phyloP scores from a whole-genome alignment of 2,888 invertebrate species.

The Andrena hattorfiana region DNA sequence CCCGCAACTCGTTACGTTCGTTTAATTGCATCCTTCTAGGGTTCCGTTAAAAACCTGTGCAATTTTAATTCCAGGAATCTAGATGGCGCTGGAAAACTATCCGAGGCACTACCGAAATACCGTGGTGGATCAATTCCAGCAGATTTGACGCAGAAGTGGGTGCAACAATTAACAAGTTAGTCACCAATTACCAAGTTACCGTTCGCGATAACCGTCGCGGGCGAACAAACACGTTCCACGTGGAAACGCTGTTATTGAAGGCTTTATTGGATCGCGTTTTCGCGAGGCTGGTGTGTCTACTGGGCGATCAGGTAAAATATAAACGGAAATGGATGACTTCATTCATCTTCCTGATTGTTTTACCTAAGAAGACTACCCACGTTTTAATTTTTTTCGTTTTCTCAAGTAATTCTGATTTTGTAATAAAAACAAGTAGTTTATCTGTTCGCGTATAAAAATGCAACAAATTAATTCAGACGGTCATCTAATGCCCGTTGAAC shows the following conservation, averaged over 20 bases:
- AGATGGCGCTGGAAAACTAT: neutral
- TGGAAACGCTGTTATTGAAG: neutral
- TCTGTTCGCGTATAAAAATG: too few relatives aligned
- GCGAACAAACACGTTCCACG: conserved; percentile 30
- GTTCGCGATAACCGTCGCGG: conserved; percentile 28
- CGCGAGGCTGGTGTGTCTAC: neutral
- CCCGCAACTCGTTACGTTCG: neutral
- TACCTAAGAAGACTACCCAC: neutral
- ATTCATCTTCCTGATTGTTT: neutral
- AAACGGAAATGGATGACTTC: conserved; percentile 4
- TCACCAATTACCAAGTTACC: conserved; percentile 38
- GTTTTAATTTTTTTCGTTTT: neutral
- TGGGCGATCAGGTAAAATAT: neutral
- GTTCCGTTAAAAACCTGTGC: neutral
- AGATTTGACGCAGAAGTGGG: conserved; percentile 10
- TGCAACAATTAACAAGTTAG: conserved; percentile 39
- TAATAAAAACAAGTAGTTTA: too few relatives aligned
- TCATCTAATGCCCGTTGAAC: neutral
- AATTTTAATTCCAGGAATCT: neutral
- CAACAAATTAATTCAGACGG: neutral
- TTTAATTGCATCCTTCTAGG: neutral
- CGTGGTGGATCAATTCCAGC: conserved; percentile 14
- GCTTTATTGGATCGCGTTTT: conserved; percentile 29
- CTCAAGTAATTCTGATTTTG: neutral
- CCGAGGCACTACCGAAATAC: neutral